phyloP scores from a whole-genome alignment of 2,888 invertebrate genomes.

The Psylliodes chrysocephalus region DNA sequence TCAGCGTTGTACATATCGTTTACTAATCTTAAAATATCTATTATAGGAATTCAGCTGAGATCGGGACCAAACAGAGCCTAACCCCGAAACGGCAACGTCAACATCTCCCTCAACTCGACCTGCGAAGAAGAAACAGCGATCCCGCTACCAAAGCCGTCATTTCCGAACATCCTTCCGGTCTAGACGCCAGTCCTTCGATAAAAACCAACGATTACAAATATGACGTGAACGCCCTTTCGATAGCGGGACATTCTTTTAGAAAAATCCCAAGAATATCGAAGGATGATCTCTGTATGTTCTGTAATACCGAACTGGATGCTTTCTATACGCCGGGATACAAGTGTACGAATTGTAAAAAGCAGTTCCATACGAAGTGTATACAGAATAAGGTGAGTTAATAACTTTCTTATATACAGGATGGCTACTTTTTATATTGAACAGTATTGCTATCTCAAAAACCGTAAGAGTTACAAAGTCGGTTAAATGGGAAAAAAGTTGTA shows the following conservation, averaged over 20 bases:
- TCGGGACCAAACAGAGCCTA: slow-evolving; percentile 34
- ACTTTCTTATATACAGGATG: background rate
- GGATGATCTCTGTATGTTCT: slow-evolving; percentile 82
- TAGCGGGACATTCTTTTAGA: slow-evolving; percentile 81
- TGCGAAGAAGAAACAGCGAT: slow-evolving; percentile 79
- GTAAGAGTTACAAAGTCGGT: too few relatives aligned
- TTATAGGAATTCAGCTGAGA: slow-evolving; percentile 14
- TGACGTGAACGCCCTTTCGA: slow-evolving; percentile 70
- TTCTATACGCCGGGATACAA: slow-evolving; percentile 83
- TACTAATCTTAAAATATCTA: background rate
- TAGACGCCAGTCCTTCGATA: slow-evolving; percentile 65
- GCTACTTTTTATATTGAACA: too few relatives aligned
- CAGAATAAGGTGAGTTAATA: slow-evolving; percentile 71
- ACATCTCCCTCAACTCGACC: slow-evolving; percentile 61
- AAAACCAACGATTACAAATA: slow-evolving; percentile 70
- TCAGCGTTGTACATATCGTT: too few relatives aligned
- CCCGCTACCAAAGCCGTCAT: slow-evolving; percentile 70
- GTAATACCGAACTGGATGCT: slow-evolving; percentile 83
- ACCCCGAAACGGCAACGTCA: slow-evolving; percentile 61
- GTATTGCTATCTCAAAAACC: too few relatives aligned
- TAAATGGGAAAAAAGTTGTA: too few relatives aligned
- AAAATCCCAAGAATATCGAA: slow-evolving; percentile 82
- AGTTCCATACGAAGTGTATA: slow-evolving; percentile 90
- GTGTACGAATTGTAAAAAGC: slow-evolving; percentile 84
- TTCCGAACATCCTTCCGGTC: slow-evolving; percentile 55